Base-by-base conservation (phyloP, 2,113 vertebrate species). In the Melospiza melodia region DNA sequence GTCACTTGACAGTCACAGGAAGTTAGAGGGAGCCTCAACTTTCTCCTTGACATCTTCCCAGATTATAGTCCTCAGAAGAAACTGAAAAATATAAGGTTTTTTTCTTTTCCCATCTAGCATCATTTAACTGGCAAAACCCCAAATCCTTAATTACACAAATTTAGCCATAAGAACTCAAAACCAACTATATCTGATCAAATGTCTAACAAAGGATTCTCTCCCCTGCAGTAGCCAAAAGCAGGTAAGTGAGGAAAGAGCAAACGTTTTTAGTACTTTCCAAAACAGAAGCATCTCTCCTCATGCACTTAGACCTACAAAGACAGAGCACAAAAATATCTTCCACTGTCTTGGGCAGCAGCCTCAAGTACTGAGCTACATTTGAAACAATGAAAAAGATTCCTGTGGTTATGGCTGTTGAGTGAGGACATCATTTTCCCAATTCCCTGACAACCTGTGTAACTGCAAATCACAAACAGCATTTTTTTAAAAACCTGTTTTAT, bases 141-240 rank as follows among this genome's bases (percentile, higher is more conserved):
- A 80, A 66, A 39, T 11, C 4, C 61, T 55, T 35, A 78, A 61
- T 35, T 44, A 62, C 61, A 66, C 16, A 49, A 69, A 89, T n/a
- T 43, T 22, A 87, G 11, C 19, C 55, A 6, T 10, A 86, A 43
- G 46, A 87, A 54, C 9, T 27, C 21, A 65, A 81, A 78, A 72
- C 25, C 2, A 2, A 57, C 27, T 3, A 17, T 1, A 59, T 16
- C 39, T 28, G 30, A 66, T 13, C 10, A 35, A 39, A 1, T 1
- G 18, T 52, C 39, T 37, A 82, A 82, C 30, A 76, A 48, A 74
- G 22, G 41, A 49, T 46, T 61, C 33, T 23, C 44, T 31, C n/a
- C 67, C 58, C 24, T 24, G 9, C 8, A 12, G 22, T 12, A 85
- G 58, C n/a, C 49, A 69, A 39, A 76, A 76, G 24, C 2, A 27